Percentiles rank a stretch among this genome's conserved stretches.
These are phyloP conservation scores for Gari tellinella DNA, from an alignment of 2,888 invertebrate species.

Conservation along the genomic window DNA sequence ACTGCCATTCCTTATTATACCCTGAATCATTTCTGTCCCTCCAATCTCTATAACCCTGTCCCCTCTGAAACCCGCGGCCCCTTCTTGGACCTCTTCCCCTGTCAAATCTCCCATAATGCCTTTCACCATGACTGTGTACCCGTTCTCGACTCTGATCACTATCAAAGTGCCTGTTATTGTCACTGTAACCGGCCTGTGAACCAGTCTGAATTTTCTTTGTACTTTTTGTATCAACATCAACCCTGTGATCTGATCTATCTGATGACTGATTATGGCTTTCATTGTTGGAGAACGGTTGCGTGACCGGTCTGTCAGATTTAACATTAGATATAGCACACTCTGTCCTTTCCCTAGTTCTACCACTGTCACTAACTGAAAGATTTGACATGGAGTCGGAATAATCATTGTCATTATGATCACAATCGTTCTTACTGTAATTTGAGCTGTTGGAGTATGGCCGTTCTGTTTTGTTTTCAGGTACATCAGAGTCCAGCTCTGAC, in stretches of 20 bases:
- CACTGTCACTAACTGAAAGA: conserved; percentile 23
- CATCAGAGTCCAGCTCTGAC: not conserved
- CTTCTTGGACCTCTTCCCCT: too few species aligned
- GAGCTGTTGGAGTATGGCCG: not conserved
- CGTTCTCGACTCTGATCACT: too few species aligned
- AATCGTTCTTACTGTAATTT: not conserved
- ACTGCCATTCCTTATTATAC: too few species aligned
- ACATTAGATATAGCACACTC: not conserved
- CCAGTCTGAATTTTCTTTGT: conserved; percentile 19
- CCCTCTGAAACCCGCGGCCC: too few species aligned
- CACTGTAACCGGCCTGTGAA: too few species aligned
- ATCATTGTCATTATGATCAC: conserved; percentile 8
- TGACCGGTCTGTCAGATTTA: conserved; percentile 22
- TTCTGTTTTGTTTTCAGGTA: too few species aligned
- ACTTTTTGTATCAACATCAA: conserved; percentile 27
- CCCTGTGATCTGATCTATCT: conserved; percentile 34
- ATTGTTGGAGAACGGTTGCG: conserved; percentile 3
- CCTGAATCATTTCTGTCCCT: too few species aligned
- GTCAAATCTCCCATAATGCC: too few species aligned
- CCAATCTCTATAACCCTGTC: too few species aligned
- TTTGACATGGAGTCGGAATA: conserved; percentile 6
- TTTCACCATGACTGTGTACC: too few species aligned
- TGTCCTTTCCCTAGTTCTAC: conserved; percentile 16
- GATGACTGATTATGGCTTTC: conserved; percentile 10
- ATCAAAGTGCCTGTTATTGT: too few species aligned